Percentiles rank a stretch among this genome's conserved stretches.
These are phyloP conservation scores for Pithys albifrons DNA, from an alignment of 2,113 vertebrate genomes.

Conservation along the genomic window DNA sequence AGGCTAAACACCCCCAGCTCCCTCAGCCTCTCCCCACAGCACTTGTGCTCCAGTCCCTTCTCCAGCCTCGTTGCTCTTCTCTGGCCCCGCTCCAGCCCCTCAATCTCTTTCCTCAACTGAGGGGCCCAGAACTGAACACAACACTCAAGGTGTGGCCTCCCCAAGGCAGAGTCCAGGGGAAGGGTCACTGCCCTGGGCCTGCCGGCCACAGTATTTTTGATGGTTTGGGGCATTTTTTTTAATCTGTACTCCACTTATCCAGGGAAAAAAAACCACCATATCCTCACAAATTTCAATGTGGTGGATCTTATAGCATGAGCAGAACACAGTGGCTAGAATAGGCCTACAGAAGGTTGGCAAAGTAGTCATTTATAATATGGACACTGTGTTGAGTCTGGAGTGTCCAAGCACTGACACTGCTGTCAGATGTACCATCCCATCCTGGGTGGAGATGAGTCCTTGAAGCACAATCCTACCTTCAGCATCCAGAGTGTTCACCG, in stretches of 20 bases:
- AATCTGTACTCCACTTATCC: neutral
- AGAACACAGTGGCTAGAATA: neutral
- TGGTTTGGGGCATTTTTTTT: neutral
- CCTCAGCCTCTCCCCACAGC: no score
- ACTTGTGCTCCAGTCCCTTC: no score
- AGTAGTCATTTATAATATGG: no score
- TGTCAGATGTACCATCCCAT: neutral
- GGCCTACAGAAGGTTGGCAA: neutral
- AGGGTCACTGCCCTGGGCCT: no score
- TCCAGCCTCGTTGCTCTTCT: no score
- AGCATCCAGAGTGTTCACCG: neutral
- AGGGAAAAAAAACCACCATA: neutral
- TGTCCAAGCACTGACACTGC: neutral
- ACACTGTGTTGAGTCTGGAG: neutral
- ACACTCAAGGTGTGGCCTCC: no score
- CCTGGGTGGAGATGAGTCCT: neutral
- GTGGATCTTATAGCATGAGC: rapidly evolving
- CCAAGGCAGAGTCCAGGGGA: no score
- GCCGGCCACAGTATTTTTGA: no score
- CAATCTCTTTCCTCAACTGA: no score
- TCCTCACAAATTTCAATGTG: rapidly evolving
- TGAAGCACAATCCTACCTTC: constrained; percentile 45
- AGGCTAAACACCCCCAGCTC: no score
- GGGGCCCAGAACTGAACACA: no score
- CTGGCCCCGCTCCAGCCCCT: no score